A percentile compares a stretch with the other conserved stretches of the same genome.
These are phyloP conservation scores for Cynaeus angustus DNA, from an alignment of 2,888 invertebrate species.

Conservation along the genomic window DNA sequence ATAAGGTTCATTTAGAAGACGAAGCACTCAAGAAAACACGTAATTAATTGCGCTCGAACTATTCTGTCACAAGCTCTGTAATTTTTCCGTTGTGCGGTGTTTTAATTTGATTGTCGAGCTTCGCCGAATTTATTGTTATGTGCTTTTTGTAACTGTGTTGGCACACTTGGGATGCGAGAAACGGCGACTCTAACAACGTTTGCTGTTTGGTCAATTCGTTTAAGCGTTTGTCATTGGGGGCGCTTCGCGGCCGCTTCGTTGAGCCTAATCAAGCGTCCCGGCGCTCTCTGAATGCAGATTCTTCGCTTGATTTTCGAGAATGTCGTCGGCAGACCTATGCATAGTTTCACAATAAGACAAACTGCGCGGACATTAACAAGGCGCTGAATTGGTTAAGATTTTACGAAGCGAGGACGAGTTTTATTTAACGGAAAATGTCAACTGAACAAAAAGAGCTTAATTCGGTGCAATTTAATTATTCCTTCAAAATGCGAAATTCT, in stretches of 20 bases:
- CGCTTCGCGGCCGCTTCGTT: conserved; percentile 59
- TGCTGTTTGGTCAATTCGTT: conserved; percentile 71
- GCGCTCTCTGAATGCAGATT: conserved; percentile 60
- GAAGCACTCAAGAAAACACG: conserved; percentile 5
- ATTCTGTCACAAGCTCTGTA: conserved; percentile 20
- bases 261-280: conserved; percentile 62
- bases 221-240: conserved; percentile 67
- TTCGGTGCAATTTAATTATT: too few species aligned
- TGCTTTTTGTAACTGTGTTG: conserved; percentile 38
- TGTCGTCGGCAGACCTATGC: conserved; percentile 27
- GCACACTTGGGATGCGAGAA: conserved; percentile 64
- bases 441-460: too few species aligned
- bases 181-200: conserved; percentile 68
- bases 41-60: conserved; percentile 29
- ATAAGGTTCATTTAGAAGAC: background rate
- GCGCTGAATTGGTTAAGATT: conserved; percentile 4
- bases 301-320: conserved; percentile 35
- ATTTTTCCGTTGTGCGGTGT: conserved; percentile 39
- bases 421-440: background rate
- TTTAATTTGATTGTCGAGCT: conserved; percentile 42
- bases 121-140: conserved; percentile 47
- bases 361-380: conserved; percentile 13
- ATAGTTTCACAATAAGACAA: conserved; percentile 33
- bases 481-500: too few species aligned
- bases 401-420: background rate